These are phyloP conservation scores for Morus bassanus DNA, from an alignment of 2,797 vertebrate species.

Conservation along the genomic window DNA sequence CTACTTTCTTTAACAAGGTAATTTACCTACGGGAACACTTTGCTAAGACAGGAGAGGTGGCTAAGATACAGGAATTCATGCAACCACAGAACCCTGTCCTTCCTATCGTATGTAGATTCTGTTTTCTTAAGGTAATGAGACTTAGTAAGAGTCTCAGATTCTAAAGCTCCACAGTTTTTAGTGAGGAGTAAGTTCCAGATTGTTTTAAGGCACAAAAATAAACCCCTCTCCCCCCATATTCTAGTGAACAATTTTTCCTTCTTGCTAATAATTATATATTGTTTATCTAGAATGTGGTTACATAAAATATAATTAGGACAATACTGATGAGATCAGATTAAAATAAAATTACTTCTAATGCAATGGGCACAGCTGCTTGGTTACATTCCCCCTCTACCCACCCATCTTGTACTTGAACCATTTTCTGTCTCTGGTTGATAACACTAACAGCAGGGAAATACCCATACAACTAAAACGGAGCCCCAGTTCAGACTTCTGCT, in stretches of 20 bases:
- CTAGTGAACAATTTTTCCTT: not conserved
- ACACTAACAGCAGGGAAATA: not conserved
- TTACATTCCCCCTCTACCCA: not conserved
- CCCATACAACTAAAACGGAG: not conserved
- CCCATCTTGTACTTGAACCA: not conserved
- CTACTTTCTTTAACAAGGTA: not conserved
- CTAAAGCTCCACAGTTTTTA: not conserved
- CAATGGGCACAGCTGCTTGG: not conserved
- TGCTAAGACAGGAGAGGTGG: not conserved
- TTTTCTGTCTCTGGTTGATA: not conserved
- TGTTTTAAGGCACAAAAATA: not conserved
- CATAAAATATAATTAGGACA: conserved; percentile 17
- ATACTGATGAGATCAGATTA: not conserved
- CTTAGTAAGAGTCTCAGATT: not conserved
- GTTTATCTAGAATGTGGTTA: not conserved
- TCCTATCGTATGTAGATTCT: not conserved
- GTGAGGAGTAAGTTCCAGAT: not conserved
- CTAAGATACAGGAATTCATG: not conserved
- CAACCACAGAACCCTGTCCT: not conserved
- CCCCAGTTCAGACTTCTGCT: not conserved
- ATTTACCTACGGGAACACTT: not conserved
- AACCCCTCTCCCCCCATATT: not conserved
- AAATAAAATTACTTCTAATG: conserved; percentile 16
- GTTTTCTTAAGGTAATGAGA: not conserved
- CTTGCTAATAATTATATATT: not conserved